phyloP scores from a whole-genome alignment of 2,888 invertebrate genomes.

The Hemicrepidius hirtus region DNA sequence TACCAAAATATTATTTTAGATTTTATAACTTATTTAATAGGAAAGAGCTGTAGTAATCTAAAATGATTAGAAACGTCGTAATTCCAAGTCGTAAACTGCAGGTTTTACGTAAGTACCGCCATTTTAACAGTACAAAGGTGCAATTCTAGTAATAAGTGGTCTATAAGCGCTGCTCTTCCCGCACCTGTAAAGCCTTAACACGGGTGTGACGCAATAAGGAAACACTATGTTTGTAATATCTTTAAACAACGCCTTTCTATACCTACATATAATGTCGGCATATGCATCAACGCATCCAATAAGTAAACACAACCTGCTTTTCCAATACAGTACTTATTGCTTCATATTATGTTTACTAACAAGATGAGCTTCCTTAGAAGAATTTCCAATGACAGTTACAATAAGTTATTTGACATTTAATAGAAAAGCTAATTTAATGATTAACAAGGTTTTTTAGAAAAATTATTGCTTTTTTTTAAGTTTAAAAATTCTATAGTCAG shows the following conservation, averaged over 20 bases:
- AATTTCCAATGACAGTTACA: neutral
- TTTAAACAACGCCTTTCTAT: conserved; percentile 41
- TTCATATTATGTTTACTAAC: neutral
- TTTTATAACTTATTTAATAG: neutral
- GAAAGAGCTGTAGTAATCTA: neutral
- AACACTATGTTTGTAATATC: conserved; percentile 24
- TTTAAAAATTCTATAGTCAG: too few relatives aligned
- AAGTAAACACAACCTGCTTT: conserved; percentile 10
- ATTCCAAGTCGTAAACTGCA: conserved; percentile 13
- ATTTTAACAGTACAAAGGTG: conserved; percentile 37
- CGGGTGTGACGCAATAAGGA: conserved; percentile 40
- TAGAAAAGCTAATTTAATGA: too few relatives aligned
- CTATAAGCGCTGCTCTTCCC: conserved; percentile 40
- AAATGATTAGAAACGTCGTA: conserved; percentile 18
- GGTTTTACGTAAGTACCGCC: conserved; percentile 33
- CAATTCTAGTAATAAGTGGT: conserved; percentile 39
- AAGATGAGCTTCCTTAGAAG: neutral
- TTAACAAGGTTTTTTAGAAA: neutral
- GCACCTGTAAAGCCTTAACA: conserved; percentile 32
- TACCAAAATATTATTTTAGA: neutral
- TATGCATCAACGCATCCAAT: conserved; percentile 23
- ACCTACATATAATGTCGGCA: conserved; percentile 14
- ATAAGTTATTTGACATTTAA: neutral
- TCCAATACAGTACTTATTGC: neutral
- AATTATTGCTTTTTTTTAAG: neutral